Evolutionary conservation across 2,888 invertebrate genomes (phyloP).

Genomic region (Trissolcus brochymenae): DNA sequence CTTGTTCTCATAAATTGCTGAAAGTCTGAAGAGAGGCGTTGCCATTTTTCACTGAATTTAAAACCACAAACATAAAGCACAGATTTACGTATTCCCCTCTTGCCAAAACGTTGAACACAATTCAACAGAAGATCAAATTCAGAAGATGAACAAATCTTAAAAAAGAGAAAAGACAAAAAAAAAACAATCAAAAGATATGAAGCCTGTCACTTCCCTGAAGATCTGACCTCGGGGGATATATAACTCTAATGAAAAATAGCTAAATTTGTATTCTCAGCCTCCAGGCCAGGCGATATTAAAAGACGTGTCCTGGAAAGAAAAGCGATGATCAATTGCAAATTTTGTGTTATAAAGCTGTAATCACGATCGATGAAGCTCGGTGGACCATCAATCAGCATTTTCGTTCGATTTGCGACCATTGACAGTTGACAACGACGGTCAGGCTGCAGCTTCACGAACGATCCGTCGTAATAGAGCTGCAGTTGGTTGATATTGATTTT

Average conservation of each 20-base stretch:
- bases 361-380: slow-evolving; percentile 5
- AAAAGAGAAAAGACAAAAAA: too few species aligned
- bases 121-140: too few species aligned
- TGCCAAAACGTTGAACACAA: too few species aligned
- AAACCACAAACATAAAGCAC: too few species aligned
- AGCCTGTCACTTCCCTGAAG: too few species aligned
- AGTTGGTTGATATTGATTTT: slow-evolving; percentile 62
- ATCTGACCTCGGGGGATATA: slow-evolving; percentile 62
- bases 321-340: slow-evolving; percentile 21
- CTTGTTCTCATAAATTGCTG: slow-evolving; percentile 30
- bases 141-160: too few species aligned
- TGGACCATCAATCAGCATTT: background rate
- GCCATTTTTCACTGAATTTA: slow-evolving; percentile 40
- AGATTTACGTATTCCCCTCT: too few species aligned
- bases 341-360: background rate
- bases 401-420: background rate
- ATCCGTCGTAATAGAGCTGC: slow-evolving; percentile 39
- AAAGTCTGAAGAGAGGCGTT: slow-evolving; percentile 35
- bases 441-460: slow-evolving; percentile 14
- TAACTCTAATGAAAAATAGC: slow-evolving; percentile 73
- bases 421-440: slow-evolving; percentile 2
- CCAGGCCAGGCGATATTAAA: too few species aligned
- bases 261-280: slow-evolving; percentile 64
- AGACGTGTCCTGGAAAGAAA: slow-evolving; percentile 13
- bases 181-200: too few species aligned